Conservation (phyloP, 2,797 vertebrate genomes). For the Helostoma temminkii region DNA sequence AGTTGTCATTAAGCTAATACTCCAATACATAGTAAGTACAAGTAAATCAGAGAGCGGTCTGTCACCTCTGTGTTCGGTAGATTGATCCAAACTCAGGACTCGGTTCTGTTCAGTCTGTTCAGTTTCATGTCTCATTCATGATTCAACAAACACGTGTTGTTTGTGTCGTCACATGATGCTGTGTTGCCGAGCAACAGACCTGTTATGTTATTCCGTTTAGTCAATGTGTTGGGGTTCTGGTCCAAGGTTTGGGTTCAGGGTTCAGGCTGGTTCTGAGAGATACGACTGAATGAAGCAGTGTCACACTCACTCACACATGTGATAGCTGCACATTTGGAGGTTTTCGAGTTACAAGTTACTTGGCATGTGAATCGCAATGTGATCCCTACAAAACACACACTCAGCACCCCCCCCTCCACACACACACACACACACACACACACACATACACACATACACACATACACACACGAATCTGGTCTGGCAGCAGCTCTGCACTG, state of each 20-base stretch:
- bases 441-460: no score
- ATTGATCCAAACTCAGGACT: no score
- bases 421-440: not conserved
- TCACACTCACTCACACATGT: not conserved
- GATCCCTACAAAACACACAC: slow-evolving; percentile 39
- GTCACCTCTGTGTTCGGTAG: no score
- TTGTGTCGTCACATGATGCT: not conserved
- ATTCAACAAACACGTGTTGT: no score
- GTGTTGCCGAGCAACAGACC: not conserved
- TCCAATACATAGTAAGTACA: no score
- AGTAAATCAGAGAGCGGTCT: no score
- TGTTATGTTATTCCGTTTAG: not conserved
- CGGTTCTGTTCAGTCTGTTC: no score
- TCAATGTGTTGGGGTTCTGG: not conserved
- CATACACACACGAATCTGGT: no score
- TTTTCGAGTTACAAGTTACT: slow-evolving; percentile 43
- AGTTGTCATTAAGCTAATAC: not conserved
- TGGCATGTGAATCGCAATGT: slow-evolving; percentile 52
- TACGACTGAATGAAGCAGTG: not conserved
- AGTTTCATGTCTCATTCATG: no score
- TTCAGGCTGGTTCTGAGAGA: not conserved
- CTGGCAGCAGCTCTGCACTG: slow-evolving; percentile 10
- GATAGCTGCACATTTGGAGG: slow-evolving; percentile 26
- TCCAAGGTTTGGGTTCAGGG: not conserved
- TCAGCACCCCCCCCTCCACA: not conserved